These are phyloP conservation scores for Dolichopus griseipennis DNA, from an alignment of 2,888 invertebrate genomes.

Conservation along the genomic window DNA sequence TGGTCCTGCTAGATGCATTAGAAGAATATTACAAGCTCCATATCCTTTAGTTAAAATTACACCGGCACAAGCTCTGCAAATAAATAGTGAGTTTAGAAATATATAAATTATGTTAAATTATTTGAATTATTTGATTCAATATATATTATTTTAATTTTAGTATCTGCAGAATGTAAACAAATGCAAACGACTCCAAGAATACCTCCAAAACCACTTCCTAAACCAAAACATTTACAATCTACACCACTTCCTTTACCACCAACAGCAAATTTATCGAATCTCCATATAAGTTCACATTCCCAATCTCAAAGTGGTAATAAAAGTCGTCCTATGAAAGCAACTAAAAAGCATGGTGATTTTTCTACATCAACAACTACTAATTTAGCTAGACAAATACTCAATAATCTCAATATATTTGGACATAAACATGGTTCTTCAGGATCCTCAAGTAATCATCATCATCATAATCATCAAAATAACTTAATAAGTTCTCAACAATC, in stretches of 20 bases:
- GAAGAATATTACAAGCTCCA: constrained; percentile 70
- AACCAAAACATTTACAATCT: constrained; percentile 26
- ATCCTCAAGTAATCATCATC: constrained; percentile 25
- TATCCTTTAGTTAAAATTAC: constrained; percentile 69
- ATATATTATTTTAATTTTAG: background rate
- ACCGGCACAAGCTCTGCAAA: constrained; percentile 38
- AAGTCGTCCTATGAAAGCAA: constrained; percentile 25
- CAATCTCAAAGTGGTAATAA: background rate
- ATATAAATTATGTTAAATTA: constrained; percentile 11
- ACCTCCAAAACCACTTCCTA: constrained; percentile 29
- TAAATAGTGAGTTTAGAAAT: constrained; percentile 32
- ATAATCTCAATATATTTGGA: constrained; percentile 69
- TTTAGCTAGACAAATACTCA: constrained; percentile 68
- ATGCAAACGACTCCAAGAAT: constrained; percentile 23
- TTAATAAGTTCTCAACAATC: constrained; percentile 15
- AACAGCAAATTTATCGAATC: constrained; percentile 16
- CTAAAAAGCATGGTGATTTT: constrained; percentile 37
- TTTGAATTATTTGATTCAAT: background rate
- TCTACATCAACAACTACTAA: constrained; percentile 50
- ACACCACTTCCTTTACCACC: constrained; percentile 16
- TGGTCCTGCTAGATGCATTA: constrained; percentile 60
- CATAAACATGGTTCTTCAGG: constrained; percentile 25
- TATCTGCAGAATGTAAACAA: constrained; percentile 19
- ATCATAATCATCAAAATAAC: constrained; percentile 19
- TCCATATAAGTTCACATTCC: constrained; percentile 10